Evolutionary conservation across 2,888 invertebrate genomes (phyloP).

Genomic region (Meliscaeva auricollis): DNA sequence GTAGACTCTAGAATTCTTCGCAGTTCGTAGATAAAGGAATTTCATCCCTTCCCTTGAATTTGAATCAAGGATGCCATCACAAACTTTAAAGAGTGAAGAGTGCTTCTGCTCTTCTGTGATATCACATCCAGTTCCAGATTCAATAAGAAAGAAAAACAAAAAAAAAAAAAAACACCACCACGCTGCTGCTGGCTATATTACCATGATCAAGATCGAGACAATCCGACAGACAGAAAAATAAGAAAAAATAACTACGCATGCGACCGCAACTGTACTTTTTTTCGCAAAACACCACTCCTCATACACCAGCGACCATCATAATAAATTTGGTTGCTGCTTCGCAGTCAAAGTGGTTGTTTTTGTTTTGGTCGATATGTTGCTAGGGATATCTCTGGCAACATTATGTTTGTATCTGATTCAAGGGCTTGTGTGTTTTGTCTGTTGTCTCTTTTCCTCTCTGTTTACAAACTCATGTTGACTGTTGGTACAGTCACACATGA

Average conservation of each 20-base stretch:
- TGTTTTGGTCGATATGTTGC: background rate
- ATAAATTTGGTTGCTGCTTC: slow-evolving; percentile 32
- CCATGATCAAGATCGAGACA: slow-evolving; percentile 44
- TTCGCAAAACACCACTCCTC: slow-evolving; percentile 51
- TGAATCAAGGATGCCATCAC: slow-evolving; percentile 40
- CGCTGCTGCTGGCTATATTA: slow-evolving; percentile 11
- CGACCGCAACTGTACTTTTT: slow-evolving; percentile 75
- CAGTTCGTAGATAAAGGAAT: slow-evolving; percentile 55
- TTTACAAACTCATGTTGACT: slow-evolving; percentile 14
- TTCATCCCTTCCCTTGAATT: slow-evolving; percentile 50
- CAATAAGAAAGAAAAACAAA: background rate
- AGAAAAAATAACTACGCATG: slow-evolving; percentile 72
- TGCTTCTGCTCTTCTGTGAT: slow-evolving; percentile 8
- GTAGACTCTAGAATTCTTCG: background rate
- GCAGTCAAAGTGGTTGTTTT: slow-evolving; percentile 18
- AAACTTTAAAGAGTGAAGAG: slow-evolving; percentile 23
- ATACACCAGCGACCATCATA: slow-evolving; percentile 5
- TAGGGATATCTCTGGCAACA: slow-evolving; percentile 15
- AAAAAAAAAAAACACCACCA: slow-evolving; percentile 25
- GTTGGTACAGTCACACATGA: slow-evolving; percentile 45
- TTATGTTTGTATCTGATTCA: background rate
- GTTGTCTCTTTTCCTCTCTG: slow-evolving; percentile 52
- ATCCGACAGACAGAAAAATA: slow-evolving; percentile 49
- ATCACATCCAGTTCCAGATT: slow-evolving; percentile 22
- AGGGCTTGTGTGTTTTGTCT: slow-evolving; percentile 23